Evolutionary conservation across 2,113 vertebrate genomes (phyloP).

Genomic region (Plectropomus leopardus): DNA sequence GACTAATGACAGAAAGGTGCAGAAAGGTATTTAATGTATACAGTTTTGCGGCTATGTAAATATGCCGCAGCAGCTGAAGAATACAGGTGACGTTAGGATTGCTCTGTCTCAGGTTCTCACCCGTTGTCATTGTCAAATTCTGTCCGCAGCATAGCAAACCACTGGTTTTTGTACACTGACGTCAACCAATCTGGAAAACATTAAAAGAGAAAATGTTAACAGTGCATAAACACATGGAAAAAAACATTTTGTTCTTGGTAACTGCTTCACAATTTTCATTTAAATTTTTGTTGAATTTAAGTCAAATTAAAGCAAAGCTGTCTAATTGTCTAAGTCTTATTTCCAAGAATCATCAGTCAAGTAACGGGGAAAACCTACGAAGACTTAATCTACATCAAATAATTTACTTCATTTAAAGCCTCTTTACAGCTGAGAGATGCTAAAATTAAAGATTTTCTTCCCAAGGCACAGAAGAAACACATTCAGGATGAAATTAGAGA

Average conservation of each 20-base stretch:
- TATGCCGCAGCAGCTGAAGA: background rate
- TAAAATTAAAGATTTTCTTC: no score
- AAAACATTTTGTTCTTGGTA: no score
- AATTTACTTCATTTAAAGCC: no score
- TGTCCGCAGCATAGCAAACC: conserved; percentile 97
- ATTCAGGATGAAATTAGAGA: background rate
- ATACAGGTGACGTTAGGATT: background rate
- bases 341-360: no score
- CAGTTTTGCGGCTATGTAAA: background rate
- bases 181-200: conserved; percentile 91
- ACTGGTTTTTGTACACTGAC: conserved; percentile 95
- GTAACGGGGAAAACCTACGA: no score
- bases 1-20: conserved; percentile 80
- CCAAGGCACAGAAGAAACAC: background rate
- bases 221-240: background rate
- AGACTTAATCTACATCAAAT: no score
- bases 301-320: background rate
- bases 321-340: no score
- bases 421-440: no score
- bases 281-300: background rate
- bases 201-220: background rate
- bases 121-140: conserved; percentile 97
- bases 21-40: background rate
- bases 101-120: conserved; percentile 82
- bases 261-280: background rate